Conservation (phyloP, 1,140 invertebrate genomes). For the Thereuonema tuberculata region DNA sequence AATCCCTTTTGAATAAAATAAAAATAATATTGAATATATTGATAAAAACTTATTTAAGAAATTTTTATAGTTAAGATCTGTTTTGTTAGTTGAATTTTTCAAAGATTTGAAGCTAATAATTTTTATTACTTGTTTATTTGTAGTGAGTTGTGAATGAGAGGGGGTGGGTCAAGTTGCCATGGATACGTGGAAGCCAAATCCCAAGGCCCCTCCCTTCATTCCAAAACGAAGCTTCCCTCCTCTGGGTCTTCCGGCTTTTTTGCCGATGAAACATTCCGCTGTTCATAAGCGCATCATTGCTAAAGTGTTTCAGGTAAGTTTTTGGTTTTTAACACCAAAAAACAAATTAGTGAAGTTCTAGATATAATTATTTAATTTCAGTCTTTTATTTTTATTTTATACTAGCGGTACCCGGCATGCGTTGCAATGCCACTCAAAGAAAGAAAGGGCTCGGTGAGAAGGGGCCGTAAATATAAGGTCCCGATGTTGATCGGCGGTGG, state of each 20-base stretch:
- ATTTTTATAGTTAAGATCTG: too few species aligned
- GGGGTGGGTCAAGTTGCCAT: too few species aligned
- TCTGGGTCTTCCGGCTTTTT: not conserved
- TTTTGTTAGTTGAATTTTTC: too few species aligned
- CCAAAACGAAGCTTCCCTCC: not conserved
- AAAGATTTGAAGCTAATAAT: too few species aligned
- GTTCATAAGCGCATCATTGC: not conserved
- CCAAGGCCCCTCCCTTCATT: not conserved
- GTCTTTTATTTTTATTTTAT: not conserved
- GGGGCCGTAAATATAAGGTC: not conserved
- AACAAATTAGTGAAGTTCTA: not conserved
- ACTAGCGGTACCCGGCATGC: not conserved
- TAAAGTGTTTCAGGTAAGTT: not conserved
- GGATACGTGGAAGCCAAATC: not conserved
- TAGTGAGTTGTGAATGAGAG: too few species aligned
- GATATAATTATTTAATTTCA: not conserved
- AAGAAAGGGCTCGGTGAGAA: too few species aligned
- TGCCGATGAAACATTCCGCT: not conserved
- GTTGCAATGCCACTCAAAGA: too few species aligned
- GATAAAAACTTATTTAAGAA: too few species aligned
- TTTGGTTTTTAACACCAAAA: not conserved
- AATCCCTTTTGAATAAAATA: too few species aligned
- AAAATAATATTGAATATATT: too few species aligned
- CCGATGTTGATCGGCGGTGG: not conserved
- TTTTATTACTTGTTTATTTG: too few species aligned